Percentiles rank a stretch among this genome's conserved stretches.
These are phyloP conservation scores for Diachasma alloeum DNA, from an alignment of 1,140 invertebrate species.

Conservation along the genomic window DNA sequence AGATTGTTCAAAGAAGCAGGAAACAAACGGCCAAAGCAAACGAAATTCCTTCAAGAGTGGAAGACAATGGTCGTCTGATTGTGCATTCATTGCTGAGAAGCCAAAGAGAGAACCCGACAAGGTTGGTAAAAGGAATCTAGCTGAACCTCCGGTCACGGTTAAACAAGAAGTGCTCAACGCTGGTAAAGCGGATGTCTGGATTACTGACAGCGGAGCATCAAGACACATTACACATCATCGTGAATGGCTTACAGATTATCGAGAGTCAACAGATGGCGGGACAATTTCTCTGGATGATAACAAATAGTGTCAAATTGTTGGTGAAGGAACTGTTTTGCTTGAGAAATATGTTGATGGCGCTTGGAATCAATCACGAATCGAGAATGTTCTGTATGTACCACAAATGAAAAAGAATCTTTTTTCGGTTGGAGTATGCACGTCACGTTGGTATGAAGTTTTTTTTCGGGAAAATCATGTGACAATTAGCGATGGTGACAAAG, in stretches of 20 bases:
- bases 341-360: conserved; percentile 3
- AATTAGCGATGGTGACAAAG: not conserved
- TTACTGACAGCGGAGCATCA: not conserved
- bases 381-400: too few species aligned
- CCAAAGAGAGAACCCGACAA: too few species aligned
- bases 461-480: not conserved
- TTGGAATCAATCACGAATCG: too few species aligned
- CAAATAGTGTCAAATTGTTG: not conserved
- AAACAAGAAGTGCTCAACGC: not conserved
- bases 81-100: too few species aligned
- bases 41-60: too few species aligned
- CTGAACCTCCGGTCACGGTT: too few species aligned
- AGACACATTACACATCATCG: not conserved
- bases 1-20: too few species aligned
- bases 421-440: conserved; percentile 11
- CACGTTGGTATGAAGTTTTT: not conserved
- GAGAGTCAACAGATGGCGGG: not conserved
- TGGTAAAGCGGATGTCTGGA: not conserved
- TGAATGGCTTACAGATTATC: not conserved
- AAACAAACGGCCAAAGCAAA: too few species aligned
- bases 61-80: too few species aligned
- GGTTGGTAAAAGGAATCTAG: too few species aligned
- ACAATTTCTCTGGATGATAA: conserved; percentile 3
- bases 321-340: conserved; percentile 19
- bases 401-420: too few species aligned